Conservation (phyloP, 1,140 invertebrate genomes). For the Ruditapes philippinarum region DNA sequence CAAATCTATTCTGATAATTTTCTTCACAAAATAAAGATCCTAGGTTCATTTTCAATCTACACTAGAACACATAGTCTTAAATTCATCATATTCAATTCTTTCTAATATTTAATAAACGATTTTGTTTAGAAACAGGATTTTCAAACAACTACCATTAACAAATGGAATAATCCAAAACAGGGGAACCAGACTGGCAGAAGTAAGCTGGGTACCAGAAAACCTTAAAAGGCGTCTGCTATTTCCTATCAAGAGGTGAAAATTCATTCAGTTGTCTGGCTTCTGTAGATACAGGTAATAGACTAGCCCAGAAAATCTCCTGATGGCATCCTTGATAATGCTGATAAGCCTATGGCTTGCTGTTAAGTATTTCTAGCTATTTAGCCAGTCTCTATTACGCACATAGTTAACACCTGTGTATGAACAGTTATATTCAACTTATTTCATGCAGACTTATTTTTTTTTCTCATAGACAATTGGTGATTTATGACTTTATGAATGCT, state of each 20-base stretch:
- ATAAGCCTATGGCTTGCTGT: constrained; percentile 1
- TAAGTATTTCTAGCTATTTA: not conserved
- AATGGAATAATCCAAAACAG: constrained; percentile 23
- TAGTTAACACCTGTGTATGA: not conserved
- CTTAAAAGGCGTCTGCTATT: constrained; percentile 40
- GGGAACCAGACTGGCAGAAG: constrained; percentile 41
- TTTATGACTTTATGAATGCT: not conserved
- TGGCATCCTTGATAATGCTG: not conserved
- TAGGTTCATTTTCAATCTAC: too few relatives aligned
- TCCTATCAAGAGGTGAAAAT: not conserved
- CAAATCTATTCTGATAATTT: not conserved
- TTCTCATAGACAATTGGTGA: too few relatives aligned
- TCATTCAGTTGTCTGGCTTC: not conserved
- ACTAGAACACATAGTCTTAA: too few relatives aligned
- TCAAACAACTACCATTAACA: too few relatives aligned
- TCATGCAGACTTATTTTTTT: too few relatives aligned
- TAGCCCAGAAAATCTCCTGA: not conserved
- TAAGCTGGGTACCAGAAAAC: constrained; percentile 47
- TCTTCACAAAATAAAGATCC: too few relatives aligned
- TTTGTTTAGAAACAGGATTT: too few relatives aligned
- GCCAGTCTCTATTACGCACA: not conserved
- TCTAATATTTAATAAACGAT: too few relatives aligned
- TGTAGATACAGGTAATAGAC: constrained; percentile 24
- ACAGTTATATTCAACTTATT: not conserved
- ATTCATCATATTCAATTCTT: too few relatives aligned